Evolutionary conservation across 2,797 vertebrate genomes (phyloP).

Genomic region (Coregonus suidteri): DNA sequence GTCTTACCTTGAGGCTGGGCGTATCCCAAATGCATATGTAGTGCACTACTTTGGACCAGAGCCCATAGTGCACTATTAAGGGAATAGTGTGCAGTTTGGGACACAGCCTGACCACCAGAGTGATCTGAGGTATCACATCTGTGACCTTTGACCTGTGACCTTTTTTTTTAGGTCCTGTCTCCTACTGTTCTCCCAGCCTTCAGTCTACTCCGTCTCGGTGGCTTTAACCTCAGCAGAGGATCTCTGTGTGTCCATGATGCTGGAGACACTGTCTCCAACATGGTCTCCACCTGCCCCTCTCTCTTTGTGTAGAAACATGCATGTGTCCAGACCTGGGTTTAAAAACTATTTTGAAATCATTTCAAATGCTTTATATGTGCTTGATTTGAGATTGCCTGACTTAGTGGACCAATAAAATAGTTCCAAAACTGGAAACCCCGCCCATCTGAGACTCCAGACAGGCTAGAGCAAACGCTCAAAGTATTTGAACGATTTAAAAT

Average conservation of each 20-base stretch:
- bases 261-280: not conserved
- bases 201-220: not conserved
- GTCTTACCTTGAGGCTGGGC: slow-evolving; percentile 12
- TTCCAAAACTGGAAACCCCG: not conserved
- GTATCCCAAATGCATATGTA: not conserved
- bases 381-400: no score
- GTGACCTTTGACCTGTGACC: slow-evolving; percentile 4
- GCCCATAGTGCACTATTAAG: not conserved
- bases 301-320: no score
- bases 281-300: not conserved
- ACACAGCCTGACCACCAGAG: slow-evolving; percentile 2
- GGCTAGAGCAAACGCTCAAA: no score
- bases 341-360: not conserved
- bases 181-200: not conserved
- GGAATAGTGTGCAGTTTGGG: not conserved
- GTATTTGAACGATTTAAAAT: no score
- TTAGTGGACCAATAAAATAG: no score
- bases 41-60: not conserved
- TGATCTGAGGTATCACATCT: slow-evolving; percentile 22
- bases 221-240: not conserved
- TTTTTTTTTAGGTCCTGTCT: slow-evolving; percentile 1
- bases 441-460: no score
- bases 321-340: not conserved
- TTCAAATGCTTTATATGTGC: not conserved
- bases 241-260: not conserved